Evolutionary conservation across 2,888 invertebrate genomes (phyloP).

Genomic region (Oxycera nigricornis): DNA sequence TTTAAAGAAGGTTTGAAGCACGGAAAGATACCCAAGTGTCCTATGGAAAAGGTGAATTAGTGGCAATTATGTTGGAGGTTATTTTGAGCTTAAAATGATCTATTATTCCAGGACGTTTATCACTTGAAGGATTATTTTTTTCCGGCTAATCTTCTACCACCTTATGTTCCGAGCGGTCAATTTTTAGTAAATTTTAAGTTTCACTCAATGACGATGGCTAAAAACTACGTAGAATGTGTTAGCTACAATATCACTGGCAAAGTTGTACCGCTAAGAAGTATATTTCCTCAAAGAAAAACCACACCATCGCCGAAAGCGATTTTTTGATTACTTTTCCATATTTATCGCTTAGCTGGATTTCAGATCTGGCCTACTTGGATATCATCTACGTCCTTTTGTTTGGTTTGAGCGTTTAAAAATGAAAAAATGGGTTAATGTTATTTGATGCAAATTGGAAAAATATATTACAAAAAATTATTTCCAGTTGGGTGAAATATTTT

Average conservation of each 20-base stretch:
- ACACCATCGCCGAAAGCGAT: no score
- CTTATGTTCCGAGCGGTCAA: not conserved
- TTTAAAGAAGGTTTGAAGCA: not conserved
- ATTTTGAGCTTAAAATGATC: not conserved
- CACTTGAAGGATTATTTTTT: not conserved
- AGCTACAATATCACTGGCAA: not conserved
- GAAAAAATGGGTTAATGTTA: no score
- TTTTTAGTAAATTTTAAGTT: not conserved
- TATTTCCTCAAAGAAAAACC: not conserved
- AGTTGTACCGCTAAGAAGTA: not conserved
- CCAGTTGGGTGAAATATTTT: no score
- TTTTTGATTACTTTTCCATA: no score
- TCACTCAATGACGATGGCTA: not conserved
- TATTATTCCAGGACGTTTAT: not conserved
- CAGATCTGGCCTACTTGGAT: no score
- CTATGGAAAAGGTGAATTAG: not conserved
- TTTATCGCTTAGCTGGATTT: no score
- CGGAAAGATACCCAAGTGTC: not conserved
- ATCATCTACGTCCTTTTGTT: no score
- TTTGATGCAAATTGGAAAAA: no score
- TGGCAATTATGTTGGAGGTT: not conserved
- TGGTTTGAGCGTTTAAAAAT: no score
- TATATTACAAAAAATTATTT: no score
- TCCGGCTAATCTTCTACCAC: not conserved
- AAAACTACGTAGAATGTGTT: not conserved